These are phyloP conservation scores for Pollenia amentaria DNA, from an alignment of 2,888 invertebrate genomes.

Conservation along the genomic window DNA sequence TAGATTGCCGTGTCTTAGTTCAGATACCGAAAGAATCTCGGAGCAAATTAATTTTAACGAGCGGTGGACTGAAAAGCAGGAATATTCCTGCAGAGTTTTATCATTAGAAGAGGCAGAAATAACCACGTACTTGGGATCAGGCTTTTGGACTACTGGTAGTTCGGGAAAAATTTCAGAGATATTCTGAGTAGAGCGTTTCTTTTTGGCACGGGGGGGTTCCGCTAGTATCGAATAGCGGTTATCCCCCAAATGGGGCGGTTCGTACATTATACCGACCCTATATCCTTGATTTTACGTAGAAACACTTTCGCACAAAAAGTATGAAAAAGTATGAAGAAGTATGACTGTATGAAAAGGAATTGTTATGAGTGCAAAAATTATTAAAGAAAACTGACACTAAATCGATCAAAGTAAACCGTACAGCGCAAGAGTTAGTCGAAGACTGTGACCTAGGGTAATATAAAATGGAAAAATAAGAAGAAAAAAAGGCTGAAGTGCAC, in stretches of 20 bases:
- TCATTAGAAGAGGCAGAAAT: neutral
- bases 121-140: conserved; percentile 5
- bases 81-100: conserved; percentile 23
- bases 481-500: no score
- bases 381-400: no score
- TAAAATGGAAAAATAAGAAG: no score
- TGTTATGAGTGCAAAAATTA: no score
- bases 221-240: neutral
- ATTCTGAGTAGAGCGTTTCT: conserved; percentile 11
- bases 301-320: no score
- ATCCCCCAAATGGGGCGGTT: neutral
- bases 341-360: no score
- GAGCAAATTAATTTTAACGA: conserved; percentile 2
- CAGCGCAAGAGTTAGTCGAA: no score
- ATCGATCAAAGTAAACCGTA: no score
- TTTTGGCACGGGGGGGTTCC: conserved; percentile 3
- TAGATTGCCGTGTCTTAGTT: conserved; percentile 23
- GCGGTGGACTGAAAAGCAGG: neutral
- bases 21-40: conserved; percentile 19
- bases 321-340: no score
- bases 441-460: no score
- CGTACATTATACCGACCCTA: no score
- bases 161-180: neutral
- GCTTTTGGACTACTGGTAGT: conserved; percentile 1
- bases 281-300: no score